Evolutionary conservation across 1,140 invertebrate genomes (phyloP).

Genomic region (Vanessa tameamea): DNA sequence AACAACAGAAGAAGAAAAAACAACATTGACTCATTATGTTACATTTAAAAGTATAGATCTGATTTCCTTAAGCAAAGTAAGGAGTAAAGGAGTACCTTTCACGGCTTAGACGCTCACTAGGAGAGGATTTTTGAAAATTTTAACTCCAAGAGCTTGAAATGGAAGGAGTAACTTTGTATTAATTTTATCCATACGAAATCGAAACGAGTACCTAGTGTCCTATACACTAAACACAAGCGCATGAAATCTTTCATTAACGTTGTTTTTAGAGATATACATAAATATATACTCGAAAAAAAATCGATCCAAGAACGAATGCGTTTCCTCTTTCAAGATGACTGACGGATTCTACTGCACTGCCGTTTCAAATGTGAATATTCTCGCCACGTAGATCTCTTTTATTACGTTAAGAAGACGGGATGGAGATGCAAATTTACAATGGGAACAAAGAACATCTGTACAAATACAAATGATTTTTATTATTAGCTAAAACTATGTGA

Average conservation of each 20-base stretch:
- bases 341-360: neutral
- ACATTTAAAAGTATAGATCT: too few species aligned
- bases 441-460: neutral
- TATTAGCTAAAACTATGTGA: neutral
- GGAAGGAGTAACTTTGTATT: too few species aligned
- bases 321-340: neutral
- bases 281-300: neutral
- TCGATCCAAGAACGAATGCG: neutral
- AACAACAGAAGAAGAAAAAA: too few species aligned
- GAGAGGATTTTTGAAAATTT: too few species aligned
- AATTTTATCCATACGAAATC: too few species aligned
- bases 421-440: slow-evolving; percentile 1
- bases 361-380: slow-evolving; percentile 4
- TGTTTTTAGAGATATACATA: neutral
- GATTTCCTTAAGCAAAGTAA: too few species aligned
- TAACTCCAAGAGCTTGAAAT: too few species aligned
- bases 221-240: too few species aligned
- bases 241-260: neutral
- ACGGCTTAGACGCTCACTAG: too few species aligned
- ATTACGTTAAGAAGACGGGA: neutral
- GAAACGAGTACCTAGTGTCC: too few species aligned
- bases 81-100: too few species aligned
- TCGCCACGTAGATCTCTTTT: neutral
- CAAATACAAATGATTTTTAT: neutral
- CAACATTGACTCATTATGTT: too few species aligned